A percentile compares a stretch with the other conserved stretches of the same genome.
phyloP scores from a whole-genome alignment of 2,888 invertebrate genomes.

The Tetramorium bicarinatum region DNA sequence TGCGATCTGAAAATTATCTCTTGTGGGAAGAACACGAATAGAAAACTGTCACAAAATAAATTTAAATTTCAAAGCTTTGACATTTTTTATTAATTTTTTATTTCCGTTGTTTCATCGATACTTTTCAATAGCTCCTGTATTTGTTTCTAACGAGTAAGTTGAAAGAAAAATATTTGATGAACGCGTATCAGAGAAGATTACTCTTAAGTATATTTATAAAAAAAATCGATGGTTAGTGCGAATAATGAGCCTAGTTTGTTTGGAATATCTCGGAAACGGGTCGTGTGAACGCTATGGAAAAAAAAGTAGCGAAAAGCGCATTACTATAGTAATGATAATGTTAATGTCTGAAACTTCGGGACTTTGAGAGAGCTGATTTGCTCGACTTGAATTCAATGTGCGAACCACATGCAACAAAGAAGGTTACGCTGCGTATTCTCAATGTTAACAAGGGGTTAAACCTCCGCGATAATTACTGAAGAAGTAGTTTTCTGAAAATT shows the following conservation, averaged over 20 bases:
- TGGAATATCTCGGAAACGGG: slow-evolving; percentile 16
- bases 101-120: not conserved
- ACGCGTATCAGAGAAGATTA: not conserved
- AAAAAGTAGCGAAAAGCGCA: slow-evolving; percentile 26
- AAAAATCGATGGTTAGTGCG: slow-evolving; percentile 1
- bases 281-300: slow-evolving; percentile 28
- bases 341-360: slow-evolving; percentile 47
- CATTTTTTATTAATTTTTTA: not conserved
- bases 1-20: not conserved
- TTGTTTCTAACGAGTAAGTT: not conserved
- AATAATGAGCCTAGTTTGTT: slow-evolving; percentile 17
- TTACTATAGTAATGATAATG: slow-evolving; percentile 49
- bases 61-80: not conserved
- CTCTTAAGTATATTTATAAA: not conserved
- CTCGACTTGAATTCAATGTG: slow-evolving; percentile 51
- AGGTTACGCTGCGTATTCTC: slow-evolving; percentile 25
- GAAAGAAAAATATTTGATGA: not conserved
- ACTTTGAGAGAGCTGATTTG: slow-evolving; percentile 32
- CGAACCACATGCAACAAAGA: slow-evolving; percentile 51
- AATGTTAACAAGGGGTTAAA: slow-evolving; percentile 32
- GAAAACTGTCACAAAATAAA: not conserved
- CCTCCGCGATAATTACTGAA: slow-evolving; percentile 23
- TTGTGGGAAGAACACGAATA: not conserved
- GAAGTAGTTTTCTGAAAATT: slow-evolving; percentile 39
- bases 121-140: not conserved